Conservation (phyloP, 2,113 vertebrate species). For the Cynopterus brachyotis region DNA sequence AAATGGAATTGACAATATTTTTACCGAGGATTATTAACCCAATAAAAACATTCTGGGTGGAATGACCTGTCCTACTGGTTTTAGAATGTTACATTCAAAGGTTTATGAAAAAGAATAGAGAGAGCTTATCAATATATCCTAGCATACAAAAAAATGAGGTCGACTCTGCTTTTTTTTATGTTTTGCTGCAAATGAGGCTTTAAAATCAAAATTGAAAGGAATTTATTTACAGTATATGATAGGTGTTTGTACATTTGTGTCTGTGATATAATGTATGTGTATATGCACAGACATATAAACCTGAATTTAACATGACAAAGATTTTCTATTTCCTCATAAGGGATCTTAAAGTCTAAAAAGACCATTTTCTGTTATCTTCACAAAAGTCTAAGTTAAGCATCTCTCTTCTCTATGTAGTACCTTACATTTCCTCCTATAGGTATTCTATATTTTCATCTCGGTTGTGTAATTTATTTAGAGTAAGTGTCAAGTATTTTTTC, state of each 20-base stretch:
- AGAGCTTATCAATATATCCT: neutral
- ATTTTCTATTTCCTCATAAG: neutral
- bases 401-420: neutral
- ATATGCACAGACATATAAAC: neutral
- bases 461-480: neutral
- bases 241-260: neutral
- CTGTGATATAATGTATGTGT: neutral
- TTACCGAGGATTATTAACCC: neutral
- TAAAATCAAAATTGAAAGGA: slow-evolving; percentile 5
- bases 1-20: neutral
- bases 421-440: neutral
- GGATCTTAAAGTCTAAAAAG: neutral
- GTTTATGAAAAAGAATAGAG: slow-evolving; percentile 16
- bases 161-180: neutral
- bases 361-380: neutral
- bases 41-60: neutral
- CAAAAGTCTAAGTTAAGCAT: neutral
- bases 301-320: neutral
- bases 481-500: neutral
- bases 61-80: neutral
- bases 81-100: slow-evolving; percentile 29
- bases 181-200: slow-evolving; percentile 16
- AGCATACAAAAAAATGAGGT: neutral
- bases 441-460: slow-evolving; percentile 9
- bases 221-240: neutral